A percentile compares a stretch with the other conserved stretches of the same genome.
These are phyloP conservation scores for Zaprionus inermis DNA, from an alignment of 1,140 invertebrate species.

Conservation along the genomic window DNA sequence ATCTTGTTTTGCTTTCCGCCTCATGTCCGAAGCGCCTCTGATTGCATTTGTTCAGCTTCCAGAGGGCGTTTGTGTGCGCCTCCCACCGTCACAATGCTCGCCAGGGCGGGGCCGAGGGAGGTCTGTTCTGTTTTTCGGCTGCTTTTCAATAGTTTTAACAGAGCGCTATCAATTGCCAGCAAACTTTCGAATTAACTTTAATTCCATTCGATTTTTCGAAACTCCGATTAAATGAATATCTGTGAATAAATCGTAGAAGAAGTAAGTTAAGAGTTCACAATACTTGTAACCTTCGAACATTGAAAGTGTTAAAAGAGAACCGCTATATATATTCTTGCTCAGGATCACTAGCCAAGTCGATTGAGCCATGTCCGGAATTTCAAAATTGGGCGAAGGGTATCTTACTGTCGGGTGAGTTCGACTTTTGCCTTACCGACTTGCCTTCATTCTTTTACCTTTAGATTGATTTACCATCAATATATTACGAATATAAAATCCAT, in stretches of 20 bases:
- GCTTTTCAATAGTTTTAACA: constrained; percentile 60
- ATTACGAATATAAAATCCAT: no score
- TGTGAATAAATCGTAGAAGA: not conserved
- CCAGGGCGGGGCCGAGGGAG: not conserved
- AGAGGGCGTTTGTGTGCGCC: constrained; percentile 13
- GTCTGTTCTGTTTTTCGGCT: constrained; percentile 50
- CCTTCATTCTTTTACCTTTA: no score
- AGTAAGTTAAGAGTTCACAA: no score
- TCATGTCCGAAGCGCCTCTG: constrained; percentile 51
- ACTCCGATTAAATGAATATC: constrained; percentile 20
- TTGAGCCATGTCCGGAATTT: no score
- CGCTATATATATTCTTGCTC: no score
- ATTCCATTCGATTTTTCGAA: constrained; percentile 5
- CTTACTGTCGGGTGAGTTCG: no score
- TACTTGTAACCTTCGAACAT: no score
- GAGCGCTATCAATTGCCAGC: constrained; percentile 56
- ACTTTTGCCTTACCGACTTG: no score
- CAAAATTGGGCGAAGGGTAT: no score
- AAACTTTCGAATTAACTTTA: constrained; percentile 35
- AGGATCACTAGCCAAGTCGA: no score
- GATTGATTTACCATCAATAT: no score
- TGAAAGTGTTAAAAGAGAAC: not conserved
- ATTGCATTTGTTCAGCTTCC: constrained; percentile 67
- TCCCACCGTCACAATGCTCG: no score
- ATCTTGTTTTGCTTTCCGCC: constrained; percentile 57